Conservation (phyloP, 2,113 vertebrate species). For the Siniperca chuatsi region DNA sequence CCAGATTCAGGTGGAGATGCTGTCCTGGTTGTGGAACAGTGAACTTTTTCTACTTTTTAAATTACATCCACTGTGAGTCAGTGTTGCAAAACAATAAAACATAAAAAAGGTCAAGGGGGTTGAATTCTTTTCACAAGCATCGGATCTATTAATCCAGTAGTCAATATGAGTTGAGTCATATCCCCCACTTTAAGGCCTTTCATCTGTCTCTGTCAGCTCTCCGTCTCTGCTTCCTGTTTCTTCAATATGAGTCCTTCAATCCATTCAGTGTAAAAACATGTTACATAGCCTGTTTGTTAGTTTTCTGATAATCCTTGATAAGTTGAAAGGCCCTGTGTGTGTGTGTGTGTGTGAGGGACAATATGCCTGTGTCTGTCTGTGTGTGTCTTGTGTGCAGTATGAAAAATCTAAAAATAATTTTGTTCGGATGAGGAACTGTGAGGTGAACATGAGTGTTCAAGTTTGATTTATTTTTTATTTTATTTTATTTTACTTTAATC, state of each 20-base stretch:
- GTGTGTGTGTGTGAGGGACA: not conserved
- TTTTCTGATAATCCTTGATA: not conserved
- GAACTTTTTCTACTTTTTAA: not conserved
- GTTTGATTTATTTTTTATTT: not conserved
- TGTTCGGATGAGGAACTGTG: not conserved
- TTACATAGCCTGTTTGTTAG: conserved; percentile 14
- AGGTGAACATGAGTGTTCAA: not conserved
- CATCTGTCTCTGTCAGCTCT: conserved; percentile 6
- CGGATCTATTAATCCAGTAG: conserved; percentile 8
- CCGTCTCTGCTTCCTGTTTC: conserved; percentile 37
- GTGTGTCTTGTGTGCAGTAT: not conserved
- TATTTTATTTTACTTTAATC: not conserved
- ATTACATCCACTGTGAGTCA: conserved; percentile 11
- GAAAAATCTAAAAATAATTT: not conserved
- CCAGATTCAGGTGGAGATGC: not conserved
- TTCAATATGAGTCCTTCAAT: not conserved
- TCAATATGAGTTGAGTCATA: conserved; percentile 52
- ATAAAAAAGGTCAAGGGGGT: not conserved
- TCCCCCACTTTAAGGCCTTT: conserved; percentile 46
- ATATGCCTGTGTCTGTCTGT: not conserved
- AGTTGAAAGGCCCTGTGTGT: not conserved
- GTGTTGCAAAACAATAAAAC: not conserved
- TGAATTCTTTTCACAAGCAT: conserved; percentile 12
- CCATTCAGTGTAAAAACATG: conserved; percentile 25
- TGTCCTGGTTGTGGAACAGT: not conserved